Conservation (phyloP, 2,113 vertebrate genomes). For the Labrus mixtus region DNA sequence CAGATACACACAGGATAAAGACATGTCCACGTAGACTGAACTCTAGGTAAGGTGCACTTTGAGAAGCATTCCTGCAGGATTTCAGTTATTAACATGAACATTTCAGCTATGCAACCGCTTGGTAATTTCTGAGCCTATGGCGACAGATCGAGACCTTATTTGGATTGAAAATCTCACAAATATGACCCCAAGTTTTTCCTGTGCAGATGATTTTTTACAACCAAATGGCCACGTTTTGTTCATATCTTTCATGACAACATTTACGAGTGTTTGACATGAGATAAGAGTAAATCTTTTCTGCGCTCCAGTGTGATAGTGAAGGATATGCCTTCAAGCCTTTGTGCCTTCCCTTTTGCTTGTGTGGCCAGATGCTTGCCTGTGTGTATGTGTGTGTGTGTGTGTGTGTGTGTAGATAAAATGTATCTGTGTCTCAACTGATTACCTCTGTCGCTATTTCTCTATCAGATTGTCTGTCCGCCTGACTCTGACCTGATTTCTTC, state of each 20-base stretch:
- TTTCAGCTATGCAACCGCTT: background rate
- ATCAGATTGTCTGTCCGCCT: constrained; percentile 44
- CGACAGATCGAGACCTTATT: too few species aligned
- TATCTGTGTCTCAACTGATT: constrained; percentile 28
- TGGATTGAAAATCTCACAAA: background rate
- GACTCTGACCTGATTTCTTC: constrained; percentile 17
- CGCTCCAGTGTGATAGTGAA: background rate
- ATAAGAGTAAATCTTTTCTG: background rate
- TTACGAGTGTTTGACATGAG: background rate
- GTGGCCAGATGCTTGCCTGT: background rate
- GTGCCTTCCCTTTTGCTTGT: background rate
- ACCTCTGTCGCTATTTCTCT: constrained; percentile 2
- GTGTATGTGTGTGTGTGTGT: background rate
- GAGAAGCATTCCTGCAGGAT: background rate
- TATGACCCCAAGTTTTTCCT: background rate
- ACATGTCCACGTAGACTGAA: constrained; percentile 1
- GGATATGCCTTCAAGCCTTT: background rate
- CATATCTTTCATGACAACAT: background rate
- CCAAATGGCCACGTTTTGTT: background rate
- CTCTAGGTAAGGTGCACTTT: background rate
- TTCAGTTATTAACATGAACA: background rate
- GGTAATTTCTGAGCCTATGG: too few species aligned
- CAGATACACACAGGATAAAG: constrained; percentile 1
- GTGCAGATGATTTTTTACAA: background rate
- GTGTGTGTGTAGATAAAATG: constrained; percentile 9